These are phyloP conservation scores for Ips typographus DNA, from an alignment of 1,140 invertebrate species.

Conservation along the genomic window DNA sequence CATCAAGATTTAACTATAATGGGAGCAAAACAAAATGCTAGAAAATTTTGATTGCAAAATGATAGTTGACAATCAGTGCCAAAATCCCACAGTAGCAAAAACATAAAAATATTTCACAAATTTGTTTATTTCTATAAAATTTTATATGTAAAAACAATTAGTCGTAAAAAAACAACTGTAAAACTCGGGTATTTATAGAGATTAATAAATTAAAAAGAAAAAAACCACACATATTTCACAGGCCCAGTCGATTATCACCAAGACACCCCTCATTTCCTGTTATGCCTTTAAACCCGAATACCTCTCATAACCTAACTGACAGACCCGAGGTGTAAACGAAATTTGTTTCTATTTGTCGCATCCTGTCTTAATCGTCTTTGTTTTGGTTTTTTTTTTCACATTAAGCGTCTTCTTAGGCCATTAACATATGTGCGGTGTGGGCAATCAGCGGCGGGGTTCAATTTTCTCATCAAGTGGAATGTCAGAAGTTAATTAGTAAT, in stretches of 20 bases:
- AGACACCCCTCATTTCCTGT: conserved; percentile 30
- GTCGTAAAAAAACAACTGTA: too few species aligned
- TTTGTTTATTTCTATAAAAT: too few species aligned
- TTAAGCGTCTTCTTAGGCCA: conserved; percentile 13
- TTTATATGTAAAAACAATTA: too few species aligned
- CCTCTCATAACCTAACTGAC: conserved; percentile 24
- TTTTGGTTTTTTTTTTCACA: conserved; percentile 17
- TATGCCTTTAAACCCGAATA: conserved; percentile 17
- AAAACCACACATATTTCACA: conserved; percentile 8
- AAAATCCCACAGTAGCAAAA: too few species aligned
- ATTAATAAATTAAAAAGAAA: too few species aligned
- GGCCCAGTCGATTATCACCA: conserved; percentile 15
- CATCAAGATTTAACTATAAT: too few species aligned
- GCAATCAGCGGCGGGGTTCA: background rate
- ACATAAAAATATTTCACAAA: too few species aligned
- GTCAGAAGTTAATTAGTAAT: too few species aligned
- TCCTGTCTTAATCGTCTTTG: conserved; percentile 31
- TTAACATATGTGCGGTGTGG: conserved; percentile 16
- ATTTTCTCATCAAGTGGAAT: background rate
- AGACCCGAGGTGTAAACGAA: conserved; percentile 29
- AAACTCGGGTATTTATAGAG: too few species aligned
- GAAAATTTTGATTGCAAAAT: too few species aligned
- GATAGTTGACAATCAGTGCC: too few species aligned
- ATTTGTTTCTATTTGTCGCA: conserved; percentile 36
- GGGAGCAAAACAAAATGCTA: too few species aligned